A percentile compares a stretch with the other conserved stretches of the same genome.
Evolutionary conservation across 1,140 invertebrate species (phyloP).

Genomic region (Choristoneura fumiferana): DNA sequence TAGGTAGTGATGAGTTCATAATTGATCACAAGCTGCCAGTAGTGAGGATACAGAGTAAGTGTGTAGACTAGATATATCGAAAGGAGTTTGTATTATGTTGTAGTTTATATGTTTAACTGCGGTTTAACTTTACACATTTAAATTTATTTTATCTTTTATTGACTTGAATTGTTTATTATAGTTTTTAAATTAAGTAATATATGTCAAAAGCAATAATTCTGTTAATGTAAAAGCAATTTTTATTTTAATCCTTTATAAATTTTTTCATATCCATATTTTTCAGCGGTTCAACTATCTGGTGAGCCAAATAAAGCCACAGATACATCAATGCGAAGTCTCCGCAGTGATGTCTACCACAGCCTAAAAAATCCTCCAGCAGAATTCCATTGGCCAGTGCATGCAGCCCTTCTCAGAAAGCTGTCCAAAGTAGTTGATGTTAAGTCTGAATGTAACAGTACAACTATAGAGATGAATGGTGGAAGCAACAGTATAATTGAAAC

Average conservation of each 20-base stretch:
- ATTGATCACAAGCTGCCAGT: conserved; percentile 68
- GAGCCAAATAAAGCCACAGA: conserved; percentile 70
- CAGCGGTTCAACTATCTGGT: conserved; percentile 63
- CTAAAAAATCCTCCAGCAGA: conserved; percentile 42
- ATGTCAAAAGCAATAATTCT: no score
- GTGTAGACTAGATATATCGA: no score
- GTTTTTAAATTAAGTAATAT: no score
- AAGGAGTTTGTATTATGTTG: no score
- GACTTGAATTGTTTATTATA: no score
- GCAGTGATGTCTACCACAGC: conserved; percentile 58
- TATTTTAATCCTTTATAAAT: no score
- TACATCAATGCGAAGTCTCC: conserved; percentile 63
- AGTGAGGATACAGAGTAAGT: conserved; percentile 70
- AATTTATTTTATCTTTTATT: no score
- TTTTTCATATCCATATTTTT: no score
- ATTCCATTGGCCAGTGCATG: conserved; percentile 68
- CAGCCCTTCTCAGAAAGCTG: conserved; percentile 60
- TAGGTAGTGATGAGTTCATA: conserved; percentile 60
- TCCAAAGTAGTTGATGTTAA: conserved; percentile 71
- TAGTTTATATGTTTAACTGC: no score
- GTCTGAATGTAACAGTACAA: conserved; percentile 47
- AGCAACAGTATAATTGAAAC: conserved; percentile 49
- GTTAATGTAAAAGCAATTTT: no score
- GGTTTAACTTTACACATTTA: no score
- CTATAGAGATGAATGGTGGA: conserved; percentile 60